Percentiles rank a stretch among this genome's conserved stretches.
These are phyloP conservation scores for Torymus tubicola DNA, from an alignment of 2,888 invertebrate species.

Conservation along the genomic window DNA sequence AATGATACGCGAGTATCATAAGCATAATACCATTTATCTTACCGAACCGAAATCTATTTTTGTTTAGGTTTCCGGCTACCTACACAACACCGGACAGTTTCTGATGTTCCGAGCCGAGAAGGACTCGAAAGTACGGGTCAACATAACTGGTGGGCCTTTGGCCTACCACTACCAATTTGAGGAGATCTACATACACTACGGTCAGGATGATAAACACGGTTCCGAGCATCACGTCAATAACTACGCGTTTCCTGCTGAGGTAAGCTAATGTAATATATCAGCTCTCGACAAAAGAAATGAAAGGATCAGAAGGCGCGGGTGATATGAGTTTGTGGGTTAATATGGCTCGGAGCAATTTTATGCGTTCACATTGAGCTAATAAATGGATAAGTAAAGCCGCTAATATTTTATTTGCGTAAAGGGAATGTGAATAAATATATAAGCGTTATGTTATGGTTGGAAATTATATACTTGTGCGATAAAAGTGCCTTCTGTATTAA, in stretches of 20 bases:
- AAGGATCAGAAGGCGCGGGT: not conserved
- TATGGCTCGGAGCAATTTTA: no score
- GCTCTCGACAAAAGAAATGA: not conserved
- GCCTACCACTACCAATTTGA: conserved; percentile 97
- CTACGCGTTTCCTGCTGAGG: conserved; percentile 98
- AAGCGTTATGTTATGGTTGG: no score
- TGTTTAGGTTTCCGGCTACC: conserved; percentile 88
- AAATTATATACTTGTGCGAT: no score
- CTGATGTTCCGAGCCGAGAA: conserved; percentile 94
- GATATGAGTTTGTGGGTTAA: not conserved
- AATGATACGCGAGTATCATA: no score
- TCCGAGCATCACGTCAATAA: conserved; percentile 98
- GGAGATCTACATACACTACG: conserved; percentile 97
- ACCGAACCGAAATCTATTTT: conserved; percentile 4
- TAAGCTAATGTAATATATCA: conserved; percentile 75
- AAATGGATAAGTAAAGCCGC: no score
- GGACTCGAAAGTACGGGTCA: conserved; percentile 92
- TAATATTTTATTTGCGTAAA: no score
- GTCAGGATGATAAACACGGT: conserved; percentile 91
- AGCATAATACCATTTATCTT: no score
- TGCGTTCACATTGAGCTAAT: no score
- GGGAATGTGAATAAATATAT: no score
- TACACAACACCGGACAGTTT: conserved; percentile 96
- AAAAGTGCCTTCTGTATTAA: no score
- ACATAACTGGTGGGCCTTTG: conserved; percentile 96